Evolutionary conservation across 2,888 invertebrate genomes (phyloP).

Genomic region (Epiperipatus broadwayi): DNA sequence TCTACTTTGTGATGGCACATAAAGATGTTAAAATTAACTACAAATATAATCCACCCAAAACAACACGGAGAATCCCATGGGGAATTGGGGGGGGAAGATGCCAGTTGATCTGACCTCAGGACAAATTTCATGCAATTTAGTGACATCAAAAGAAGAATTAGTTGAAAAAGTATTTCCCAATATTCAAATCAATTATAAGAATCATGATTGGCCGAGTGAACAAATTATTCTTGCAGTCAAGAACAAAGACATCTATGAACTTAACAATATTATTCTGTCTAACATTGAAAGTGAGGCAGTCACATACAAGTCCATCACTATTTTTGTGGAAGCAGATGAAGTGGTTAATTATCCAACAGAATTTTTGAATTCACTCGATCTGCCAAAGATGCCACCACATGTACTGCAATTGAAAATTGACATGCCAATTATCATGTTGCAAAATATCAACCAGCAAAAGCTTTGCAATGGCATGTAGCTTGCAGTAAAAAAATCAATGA

Average conservation of each 20-base stretch:
- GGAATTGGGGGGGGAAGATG: neutral
- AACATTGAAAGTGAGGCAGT: no score
- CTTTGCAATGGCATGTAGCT: conserved; percentile 21
- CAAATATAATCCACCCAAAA: conserved; percentile 15
- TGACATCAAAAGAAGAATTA: conserved; percentile 8
- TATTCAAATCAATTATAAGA: conserved; percentile 13
- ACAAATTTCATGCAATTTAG: conserved; percentile 5
- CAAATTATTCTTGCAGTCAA: conserved; percentile 18
- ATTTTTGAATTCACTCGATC: conserved; percentile 17
- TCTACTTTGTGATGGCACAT: conserved; percentile 18
- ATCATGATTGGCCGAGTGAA: conserved; percentile 16
- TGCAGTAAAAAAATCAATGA: no score
- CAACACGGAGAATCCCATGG: conserved; percentile 13
- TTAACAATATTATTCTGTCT: no score
- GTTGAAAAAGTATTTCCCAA: conserved; percentile 13
- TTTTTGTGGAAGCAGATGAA: no score
- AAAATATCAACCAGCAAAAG: conserved; percentile 19
- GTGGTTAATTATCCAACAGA: no score
- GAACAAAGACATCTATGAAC: no score
- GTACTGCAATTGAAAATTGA: conserved; percentile 19
- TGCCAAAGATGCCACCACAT: conserved; percentile 18
- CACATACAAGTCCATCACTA: no score
- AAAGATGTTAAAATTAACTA: conserved; percentile 13
- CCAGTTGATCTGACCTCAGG: conserved; percentile 8
- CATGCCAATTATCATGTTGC: conserved; percentile 18